Evolutionary conservation across 2,113 vertebrate species (phyloP).

Genomic region (Heptranchias perlo): DNA sequence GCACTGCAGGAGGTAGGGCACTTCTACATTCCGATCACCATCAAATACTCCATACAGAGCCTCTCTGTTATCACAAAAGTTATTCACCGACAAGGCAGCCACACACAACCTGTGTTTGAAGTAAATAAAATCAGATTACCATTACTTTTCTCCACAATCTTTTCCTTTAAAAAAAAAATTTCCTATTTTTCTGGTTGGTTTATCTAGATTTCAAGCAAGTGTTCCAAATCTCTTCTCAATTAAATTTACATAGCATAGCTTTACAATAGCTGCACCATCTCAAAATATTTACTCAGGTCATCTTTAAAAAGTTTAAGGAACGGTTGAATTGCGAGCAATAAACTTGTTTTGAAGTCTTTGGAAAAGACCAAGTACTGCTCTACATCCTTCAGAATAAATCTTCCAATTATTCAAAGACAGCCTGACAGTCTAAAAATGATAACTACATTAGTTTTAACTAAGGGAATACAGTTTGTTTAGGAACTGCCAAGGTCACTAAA

Average conservation of each 20-base stretch:
- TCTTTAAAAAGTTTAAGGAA: background rate
- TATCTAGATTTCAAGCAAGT: background rate
- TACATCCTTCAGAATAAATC: background rate
- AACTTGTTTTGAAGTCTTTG: background rate
- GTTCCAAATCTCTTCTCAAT: background rate
- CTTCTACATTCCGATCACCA: constrained; percentile 89
- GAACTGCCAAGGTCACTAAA: background rate
- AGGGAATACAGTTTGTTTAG: background rate
- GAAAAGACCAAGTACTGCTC: background rate
- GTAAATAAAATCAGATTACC: constrained; percentile 13
- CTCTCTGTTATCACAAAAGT: constrained; percentile 87
- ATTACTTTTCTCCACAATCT: background rate
- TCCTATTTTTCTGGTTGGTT: background rate
- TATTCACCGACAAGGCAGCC: constrained; percentile 84
- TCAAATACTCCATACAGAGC: constrained; percentile 95
- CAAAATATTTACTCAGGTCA: background rate
- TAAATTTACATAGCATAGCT: background rate
- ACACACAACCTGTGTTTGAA: constrained; percentile 74
- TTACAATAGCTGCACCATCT: background rate
- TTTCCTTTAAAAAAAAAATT: constrained; percentile 4
- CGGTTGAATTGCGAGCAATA: background rate
- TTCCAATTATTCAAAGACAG: background rate
- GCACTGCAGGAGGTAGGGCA: constrained; percentile 90
- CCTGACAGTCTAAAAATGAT: background rate
- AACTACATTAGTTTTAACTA: background rate